Conservation (phyloP, 1,140 invertebrate species). For the Trissolcus basalis region DNA sequence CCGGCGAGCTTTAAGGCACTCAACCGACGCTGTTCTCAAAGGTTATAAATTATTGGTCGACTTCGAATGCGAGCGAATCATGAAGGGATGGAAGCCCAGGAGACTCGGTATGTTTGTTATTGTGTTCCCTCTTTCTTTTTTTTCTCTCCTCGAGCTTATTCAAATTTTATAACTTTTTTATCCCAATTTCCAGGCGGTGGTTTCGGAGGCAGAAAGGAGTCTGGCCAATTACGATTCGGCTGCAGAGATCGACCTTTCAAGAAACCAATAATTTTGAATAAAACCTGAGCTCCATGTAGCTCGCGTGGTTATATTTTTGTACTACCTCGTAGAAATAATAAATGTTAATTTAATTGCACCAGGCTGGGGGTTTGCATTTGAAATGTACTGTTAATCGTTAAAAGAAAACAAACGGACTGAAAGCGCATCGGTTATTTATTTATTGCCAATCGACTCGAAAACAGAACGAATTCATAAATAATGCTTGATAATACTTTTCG, state of each 20-base stretch:
- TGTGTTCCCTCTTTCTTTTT: conserved; percentile 1
- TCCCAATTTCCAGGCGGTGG: conserved; percentile 81
- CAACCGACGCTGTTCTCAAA: conserved; percentile 78
- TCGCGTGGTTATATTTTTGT: no score
- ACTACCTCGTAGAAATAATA: no score
- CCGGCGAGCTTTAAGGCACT: conserved; percentile 78
- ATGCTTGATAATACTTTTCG: no score
- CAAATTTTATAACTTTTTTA: conserved; percentile 13
- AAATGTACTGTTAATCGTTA: no score
- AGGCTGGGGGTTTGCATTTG: not conserved
- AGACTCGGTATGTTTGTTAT: conserved; percentile 78
- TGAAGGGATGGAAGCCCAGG: conserved; percentile 89
- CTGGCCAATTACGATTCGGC: conserved; percentile 92
- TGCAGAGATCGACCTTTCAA: conserved; percentile 85
- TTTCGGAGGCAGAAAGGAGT: conserved; percentile 90
- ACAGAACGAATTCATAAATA: no score
- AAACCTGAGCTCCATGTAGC: not conserved
- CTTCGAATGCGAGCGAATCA: conserved; percentile 79
- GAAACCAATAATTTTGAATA: conserved; percentile 76
- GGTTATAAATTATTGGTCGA: conserved; percentile 83
- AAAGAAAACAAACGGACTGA: no score
- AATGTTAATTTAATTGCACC: no score
- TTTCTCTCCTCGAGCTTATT: not conserved
- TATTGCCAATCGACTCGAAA: no score
- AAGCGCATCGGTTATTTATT: no score